A percentile compares a stretch with the other conserved stretches of the same genome.
phyloP scores from a whole-genome alignment of 2,797 vertebrate genomes.

The Chaetophractus vellerosus region DNA sequence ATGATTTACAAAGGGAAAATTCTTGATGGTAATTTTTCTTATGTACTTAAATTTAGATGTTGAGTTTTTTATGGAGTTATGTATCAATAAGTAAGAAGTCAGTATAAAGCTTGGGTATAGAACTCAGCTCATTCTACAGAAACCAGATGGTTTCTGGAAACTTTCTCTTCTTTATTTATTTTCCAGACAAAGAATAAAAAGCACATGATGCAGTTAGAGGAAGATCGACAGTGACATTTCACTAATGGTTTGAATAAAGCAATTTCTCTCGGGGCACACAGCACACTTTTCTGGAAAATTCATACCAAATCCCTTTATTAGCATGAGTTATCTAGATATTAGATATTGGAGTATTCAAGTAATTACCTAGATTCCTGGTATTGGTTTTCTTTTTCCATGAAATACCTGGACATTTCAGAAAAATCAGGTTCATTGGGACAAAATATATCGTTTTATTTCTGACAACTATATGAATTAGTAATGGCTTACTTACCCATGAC shows the following conservation, averaged over 20 bases:
- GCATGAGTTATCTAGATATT: neutral
- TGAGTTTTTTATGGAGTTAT: slow-evolving; percentile 53
- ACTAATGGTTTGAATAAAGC: slow-evolving; percentile 88
- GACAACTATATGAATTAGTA: neutral
- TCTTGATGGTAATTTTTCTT: neutral
- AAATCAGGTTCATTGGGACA: neutral
- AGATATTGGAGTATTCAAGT: neutral
- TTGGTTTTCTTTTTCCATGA: neutral
- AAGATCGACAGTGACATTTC: slow-evolving; percentile 89
- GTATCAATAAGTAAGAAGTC: slow-evolving; percentile 66
- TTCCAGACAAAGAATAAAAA: slow-evolving; percentile 79
- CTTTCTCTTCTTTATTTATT: slow-evolving; percentile 68
- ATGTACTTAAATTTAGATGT: neutral
- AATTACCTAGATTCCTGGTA: neutral
- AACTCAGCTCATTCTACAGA: slow-evolving; percentile 4
- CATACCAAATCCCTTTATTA: neutral
- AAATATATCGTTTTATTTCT: neutral
- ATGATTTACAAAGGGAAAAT: neutral
- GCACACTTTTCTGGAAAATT: slow-evolving; percentile 44
- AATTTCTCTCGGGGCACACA: slow-evolving; percentile 78
- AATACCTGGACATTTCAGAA: neutral
- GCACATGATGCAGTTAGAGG: slow-evolving; percentile 78
- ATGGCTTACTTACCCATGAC: neutral
- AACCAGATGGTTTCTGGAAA: slow-evolving; percentile 66
- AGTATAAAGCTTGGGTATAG: slow-evolving; percentile 18